Evolutionary conservation across 1,140 invertebrate genomes (phyloP).

Genomic region (Bemisia tabaci): DNA sequence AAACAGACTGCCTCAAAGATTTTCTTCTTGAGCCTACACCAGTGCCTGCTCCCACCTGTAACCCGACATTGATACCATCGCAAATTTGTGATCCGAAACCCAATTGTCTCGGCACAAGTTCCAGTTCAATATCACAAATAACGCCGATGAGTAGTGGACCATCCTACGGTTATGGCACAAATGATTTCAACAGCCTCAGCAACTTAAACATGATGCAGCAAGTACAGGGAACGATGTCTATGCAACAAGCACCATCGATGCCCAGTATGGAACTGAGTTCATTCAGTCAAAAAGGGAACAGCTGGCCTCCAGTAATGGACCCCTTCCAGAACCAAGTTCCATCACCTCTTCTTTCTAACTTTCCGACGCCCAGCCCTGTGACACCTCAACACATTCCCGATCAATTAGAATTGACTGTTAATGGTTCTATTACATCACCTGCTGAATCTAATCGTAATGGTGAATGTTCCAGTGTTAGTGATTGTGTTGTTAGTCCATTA

Average conservation of each 20-base stretch:
- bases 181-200: not conserved
- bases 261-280: slow-evolving; percentile 5
- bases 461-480: slow-evolving; percentile 17
- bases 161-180: not conserved
- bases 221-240: not conserved
- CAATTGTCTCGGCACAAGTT: slow-evolving; percentile 6
- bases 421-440: slow-evolving; percentile 7
- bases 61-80: not conserved
- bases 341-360: slow-evolving; percentile 12
- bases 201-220: not conserved
- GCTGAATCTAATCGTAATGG: slow-evolving; percentile 14
- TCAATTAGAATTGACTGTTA: slow-evolving; percentile 1
- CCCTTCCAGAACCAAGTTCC: slow-evolving; percentile 10
- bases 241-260: slow-evolving; percentile 5
- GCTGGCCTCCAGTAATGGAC: slow-evolving; percentile 10
- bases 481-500: slow-evolving; percentile 15
- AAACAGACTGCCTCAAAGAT: slow-evolving; percentile 25
- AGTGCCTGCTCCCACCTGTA: slow-evolving; percentile 4
- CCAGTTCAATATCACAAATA: slow-evolving; percentile 7
- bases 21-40: slow-evolving; percentile 22
- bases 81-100: slow-evolving; percentile 1
- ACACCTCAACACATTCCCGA: slow-evolving; percentile 8
- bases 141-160: slow-evolving; percentile 5
- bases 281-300: slow-evolving; percentile 2
- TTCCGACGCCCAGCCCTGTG: slow-evolving; percentile 10